Evolutionary conservation across 2,888 invertebrate genomes (phyloP), one percentile per base, ranked within the genome.

Genomic region (Phymatocera aterrima): DNA sequence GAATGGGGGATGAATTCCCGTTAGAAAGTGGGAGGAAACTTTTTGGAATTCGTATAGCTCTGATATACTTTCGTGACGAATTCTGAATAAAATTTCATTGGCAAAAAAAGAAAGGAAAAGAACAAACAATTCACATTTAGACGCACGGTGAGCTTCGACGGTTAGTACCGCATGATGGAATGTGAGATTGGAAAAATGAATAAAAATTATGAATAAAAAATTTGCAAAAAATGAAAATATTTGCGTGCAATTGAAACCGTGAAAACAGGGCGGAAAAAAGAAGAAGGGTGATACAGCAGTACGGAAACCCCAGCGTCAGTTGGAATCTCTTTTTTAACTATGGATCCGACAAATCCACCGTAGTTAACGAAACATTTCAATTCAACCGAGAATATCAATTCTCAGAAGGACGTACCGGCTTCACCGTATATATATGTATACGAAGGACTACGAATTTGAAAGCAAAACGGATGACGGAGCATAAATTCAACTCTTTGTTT

Each of bases 401-500:
- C 48, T 72, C 18, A 34, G 51, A 51, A 72, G 15, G 12, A 68
- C 40, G 46, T 15, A 24, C 24, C 15, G 46, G 68, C 46, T 68
- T 24, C 46, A 5, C n/a, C 3, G n/a, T 57, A 57, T 51, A 2
- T 10, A 46, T 21, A 18, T 5, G n/a, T 15, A 4, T 68, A 68
- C n/a, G n/a, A 68, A 68, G 46, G 28, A 6, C 28, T 28, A 43
- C 15, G 12, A 28, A 24, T 34, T 24, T 64, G 37, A 24, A 68
- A 46, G 43, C 68, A 46, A n/a, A n/a, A 72, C 12, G 28, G 51
- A 34, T 72, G 72, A 72, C 72, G 72, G 8, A 18, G 72, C 48
- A 51, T 28, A 72, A 72, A 28, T 72, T 3, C 31, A 72, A 48
- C 48, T 34, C 72, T 21, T 72, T 72, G 72, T 72, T 43, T 72